Conservation (phyloP, 2,888 invertebrate species). For the Limnephilus auricula region DNA sequence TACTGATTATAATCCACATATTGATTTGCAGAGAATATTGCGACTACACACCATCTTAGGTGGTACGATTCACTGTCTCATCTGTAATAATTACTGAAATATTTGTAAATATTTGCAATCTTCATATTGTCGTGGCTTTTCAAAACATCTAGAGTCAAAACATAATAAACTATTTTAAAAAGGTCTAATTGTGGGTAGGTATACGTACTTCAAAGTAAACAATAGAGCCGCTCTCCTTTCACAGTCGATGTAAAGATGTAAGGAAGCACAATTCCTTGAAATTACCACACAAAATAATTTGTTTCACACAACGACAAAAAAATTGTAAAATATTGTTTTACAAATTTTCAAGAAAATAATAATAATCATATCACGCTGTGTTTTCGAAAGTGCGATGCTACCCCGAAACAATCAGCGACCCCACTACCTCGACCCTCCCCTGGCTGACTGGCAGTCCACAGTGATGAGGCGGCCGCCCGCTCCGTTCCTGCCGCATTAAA, state of each 20-base stretch:
- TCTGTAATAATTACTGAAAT: too few relatives aligned
- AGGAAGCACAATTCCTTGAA: not conserved
- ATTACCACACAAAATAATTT: not conserved
- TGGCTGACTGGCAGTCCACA: not conserved
- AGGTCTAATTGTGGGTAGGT: not conserved
- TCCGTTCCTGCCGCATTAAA: not conserved
- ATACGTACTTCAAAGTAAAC: not conserved
- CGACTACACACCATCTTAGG: too few relatives aligned
- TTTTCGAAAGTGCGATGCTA: not conserved
- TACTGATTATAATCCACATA: too few relatives aligned
- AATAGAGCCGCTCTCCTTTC: not conserved
- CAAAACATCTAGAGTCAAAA: not conserved
- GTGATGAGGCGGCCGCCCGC: constrained; percentile 21
- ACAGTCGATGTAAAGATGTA: not conserved
- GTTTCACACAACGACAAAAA: not conserved
- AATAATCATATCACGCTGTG: constrained; percentile 36
- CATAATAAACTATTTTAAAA: not conserved
- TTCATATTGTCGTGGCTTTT: not conserved
- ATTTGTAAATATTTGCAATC: not conserved
- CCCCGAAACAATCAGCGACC: not conserved
- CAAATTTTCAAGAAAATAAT: not conserved
- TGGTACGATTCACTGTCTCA: too few relatives aligned
- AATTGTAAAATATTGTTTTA: not conserved
- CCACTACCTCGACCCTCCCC: too few relatives aligned
- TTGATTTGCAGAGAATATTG: too few relatives aligned